Evolutionary conservation across 2,797 vertebrate genomes (phyloP), one percentile per base, ranked within the genome.

Genomic region (Etheostoma nigrum): DNA sequence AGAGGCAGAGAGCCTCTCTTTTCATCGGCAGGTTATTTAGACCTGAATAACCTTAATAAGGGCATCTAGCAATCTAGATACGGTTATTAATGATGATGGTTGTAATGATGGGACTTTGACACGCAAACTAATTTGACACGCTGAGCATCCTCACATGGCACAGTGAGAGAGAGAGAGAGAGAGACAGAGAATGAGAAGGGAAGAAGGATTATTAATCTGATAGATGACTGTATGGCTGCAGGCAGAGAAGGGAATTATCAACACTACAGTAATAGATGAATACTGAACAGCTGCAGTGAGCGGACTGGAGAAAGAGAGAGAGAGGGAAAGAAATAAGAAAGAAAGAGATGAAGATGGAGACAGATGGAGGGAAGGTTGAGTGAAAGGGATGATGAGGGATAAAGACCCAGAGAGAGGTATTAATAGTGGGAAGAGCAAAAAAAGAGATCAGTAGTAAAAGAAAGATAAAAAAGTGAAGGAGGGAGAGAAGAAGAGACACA

Each of bases 241-340:
- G 93, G 93, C 91, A 88, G 88, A 93, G 92, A 89, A 89, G 89
- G 87, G 92, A 94, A 95, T 95, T 90, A 95, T 93, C 93, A 94
- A 93, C 92, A 94, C 91, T 93, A 93, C 91, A 94, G 91, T 95
- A 95, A 95, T 93, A 88, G 93, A 95, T 93, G 93, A 94, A 94
- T 91, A 90, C 92, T 91, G 92, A 94, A 91, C 92, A 93, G 92
- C 90, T 90, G 92, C 90, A 90, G 83, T 89, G 88, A 88, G 83
- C 83, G 64, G 85, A 66, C 81, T 19, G 71, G 74, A 76, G 82
- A 86, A 73, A 81, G 68, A 74, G 75, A 76, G 83, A 83, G 65
- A 68, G 72, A 74, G 82, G 82, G 61, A 69, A 51, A 72, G 69
- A 75, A 55, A 65, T 52, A 80, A 72, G 72, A 79, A 54, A 86